Conservation (phyloP, 2,797 vertebrate genomes). For the Simalia tracyae region DNA sequence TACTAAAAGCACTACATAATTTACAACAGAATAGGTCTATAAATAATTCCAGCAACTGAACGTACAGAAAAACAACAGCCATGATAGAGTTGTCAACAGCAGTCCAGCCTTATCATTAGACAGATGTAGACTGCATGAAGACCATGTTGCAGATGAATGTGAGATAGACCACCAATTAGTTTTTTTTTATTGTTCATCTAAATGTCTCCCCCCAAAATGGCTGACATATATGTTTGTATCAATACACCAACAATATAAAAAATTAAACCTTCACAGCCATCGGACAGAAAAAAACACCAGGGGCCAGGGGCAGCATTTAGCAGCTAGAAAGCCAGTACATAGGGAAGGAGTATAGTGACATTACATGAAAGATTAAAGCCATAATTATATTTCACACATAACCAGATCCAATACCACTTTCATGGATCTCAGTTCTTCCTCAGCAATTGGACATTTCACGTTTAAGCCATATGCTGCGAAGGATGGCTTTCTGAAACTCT, state of each 20-base stretch:
- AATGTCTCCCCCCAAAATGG: not conserved
- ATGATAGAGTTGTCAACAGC: not conserved
- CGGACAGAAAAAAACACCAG: not conserved
- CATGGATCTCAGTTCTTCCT: not conserved
- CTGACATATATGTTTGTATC: not conserved
- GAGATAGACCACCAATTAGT: not conserved
- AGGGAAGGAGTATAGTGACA: not conserved
- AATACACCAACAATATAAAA: not conserved
- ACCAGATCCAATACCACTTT: not conserved
- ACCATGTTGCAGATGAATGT: not conserved
- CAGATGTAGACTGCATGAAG: not conserved
- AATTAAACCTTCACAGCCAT: not conserved
- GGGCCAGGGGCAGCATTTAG: not conserved
- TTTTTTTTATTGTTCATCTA: not conserved
- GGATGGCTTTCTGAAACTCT: too few species aligned
- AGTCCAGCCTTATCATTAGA: not conserved
- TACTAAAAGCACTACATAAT: not conserved
- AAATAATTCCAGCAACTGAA: constrained; percentile 1
- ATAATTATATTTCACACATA: not conserved
- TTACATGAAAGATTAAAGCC: not conserved
- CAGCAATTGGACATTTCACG: not conserved
- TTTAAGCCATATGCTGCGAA: not conserved
- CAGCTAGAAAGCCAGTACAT: not conserved
- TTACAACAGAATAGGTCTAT: not conserved
- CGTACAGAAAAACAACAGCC: not conserved